phyloP scores from a whole-genome alignment of 2,888 invertebrate species.

The Lissocephala sabroskyi region DNA sequence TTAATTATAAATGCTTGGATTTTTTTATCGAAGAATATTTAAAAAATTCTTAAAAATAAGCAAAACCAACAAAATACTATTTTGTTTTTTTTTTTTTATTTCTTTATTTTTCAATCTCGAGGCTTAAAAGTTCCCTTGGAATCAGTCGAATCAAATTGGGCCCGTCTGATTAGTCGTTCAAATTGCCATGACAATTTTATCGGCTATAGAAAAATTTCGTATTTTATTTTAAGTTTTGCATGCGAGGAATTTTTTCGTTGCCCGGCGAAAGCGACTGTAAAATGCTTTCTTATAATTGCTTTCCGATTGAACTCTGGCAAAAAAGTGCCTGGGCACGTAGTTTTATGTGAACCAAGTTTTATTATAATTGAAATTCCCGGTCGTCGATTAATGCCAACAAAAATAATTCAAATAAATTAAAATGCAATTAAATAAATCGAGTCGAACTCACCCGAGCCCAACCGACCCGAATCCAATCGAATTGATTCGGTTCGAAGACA shows the following conservation, averaged over 20 bases:
- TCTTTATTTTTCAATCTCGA: too few species aligned
- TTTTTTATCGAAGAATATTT: too few species aligned
- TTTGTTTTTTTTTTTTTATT: too few species aligned
- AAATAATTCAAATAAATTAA: slow-evolving; percentile 69
- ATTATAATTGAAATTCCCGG: slow-evolving; percentile 68
- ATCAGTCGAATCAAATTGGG: too few species aligned
- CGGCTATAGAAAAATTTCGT: too few species aligned
- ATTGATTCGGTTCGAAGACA: slow-evolving; percentile 16
- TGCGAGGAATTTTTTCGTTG: background rate
- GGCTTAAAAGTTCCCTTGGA: too few species aligned
- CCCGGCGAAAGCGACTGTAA: slow-evolving; percentile 52
- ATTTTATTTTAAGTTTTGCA: background rate
- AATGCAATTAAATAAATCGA: slow-evolving; percentile 66
- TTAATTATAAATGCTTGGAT: too few species aligned
- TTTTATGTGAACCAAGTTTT: slow-evolving; percentile 48
- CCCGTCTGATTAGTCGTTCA: too few species aligned
- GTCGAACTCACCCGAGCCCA: slow-evolving; percentile 9
- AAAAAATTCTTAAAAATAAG: too few species aligned
- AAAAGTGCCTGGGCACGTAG: slow-evolving; percentile 60
- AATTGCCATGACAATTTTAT: too few species aligned
- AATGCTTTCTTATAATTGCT: slow-evolving; percentile 63
- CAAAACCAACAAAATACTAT: too few species aligned
- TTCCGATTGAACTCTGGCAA: slow-evolving; percentile 60
- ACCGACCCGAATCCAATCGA: slow-evolving; percentile 5
- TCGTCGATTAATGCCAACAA: slow-evolving; percentile 66